These are phyloP conservation scores for Lapara coniferarum DNA, from an alignment of 2,888 invertebrate genomes.

Conservation along the genomic window DNA sequence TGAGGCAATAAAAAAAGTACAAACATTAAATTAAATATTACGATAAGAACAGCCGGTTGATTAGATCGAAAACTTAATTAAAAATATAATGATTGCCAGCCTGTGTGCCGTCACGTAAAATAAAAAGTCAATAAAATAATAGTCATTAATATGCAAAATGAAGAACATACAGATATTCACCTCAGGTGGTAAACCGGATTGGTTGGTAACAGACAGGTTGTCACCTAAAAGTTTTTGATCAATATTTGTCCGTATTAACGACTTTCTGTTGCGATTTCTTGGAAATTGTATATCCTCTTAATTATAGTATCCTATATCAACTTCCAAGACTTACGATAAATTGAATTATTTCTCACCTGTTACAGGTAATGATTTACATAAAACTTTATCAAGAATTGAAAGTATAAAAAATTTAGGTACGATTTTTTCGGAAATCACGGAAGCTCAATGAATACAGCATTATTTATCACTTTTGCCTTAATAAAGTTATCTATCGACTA, in stretches of 20 bases:
- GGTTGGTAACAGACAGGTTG: slow-evolving; percentile 76
- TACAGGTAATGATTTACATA: not conserved
- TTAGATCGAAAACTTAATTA: slow-evolving; percentile 42
- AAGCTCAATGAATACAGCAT: not conserved
- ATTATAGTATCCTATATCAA: not conserved
- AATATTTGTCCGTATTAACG: slow-evolving; percentile 56
- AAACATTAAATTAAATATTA: slow-evolving; percentile 25
- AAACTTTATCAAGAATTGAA: not conserved
- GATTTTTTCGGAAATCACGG: slow-evolving; percentile 24
- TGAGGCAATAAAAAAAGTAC: too few species aligned
- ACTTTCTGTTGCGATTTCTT: slow-evolving; percentile 46
- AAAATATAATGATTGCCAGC: slow-evolving; percentile 45
- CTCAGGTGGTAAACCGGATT: slow-evolving; percentile 80
- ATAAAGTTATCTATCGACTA: slow-evolving; percentile 6
- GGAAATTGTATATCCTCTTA: not conserved
- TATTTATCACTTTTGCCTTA: slow-evolving; percentile 33
- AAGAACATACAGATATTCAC: slow-evolving; percentile 61
- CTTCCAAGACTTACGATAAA: not conserved
- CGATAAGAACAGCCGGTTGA: slow-evolving; percentile 7
- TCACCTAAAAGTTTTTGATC: slow-evolving; percentile 62
- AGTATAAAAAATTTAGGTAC: not conserved
- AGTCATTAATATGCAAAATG: slow-evolving; percentile 74
- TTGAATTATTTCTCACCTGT: too few species aligned
- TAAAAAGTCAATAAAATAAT: slow-evolving; percentile 64
- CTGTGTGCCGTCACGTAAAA: slow-evolving; percentile 47